These are phyloP conservation scores for Adelognathus sp. DNA, from an alignment of 2,888 invertebrate genomes.

Conservation along the genomic window DNA sequence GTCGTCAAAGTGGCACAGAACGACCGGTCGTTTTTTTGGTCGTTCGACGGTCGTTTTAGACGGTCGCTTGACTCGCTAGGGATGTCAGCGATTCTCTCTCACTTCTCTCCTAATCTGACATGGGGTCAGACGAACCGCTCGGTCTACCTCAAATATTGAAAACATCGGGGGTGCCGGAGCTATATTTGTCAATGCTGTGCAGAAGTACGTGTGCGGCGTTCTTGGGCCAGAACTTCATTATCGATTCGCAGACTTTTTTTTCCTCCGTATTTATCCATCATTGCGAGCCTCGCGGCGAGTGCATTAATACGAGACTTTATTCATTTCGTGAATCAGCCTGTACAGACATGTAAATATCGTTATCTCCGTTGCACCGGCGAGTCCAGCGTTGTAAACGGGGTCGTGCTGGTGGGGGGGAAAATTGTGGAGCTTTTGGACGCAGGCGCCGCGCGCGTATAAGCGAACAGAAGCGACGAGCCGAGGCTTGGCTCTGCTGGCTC, in stretches of 20 bases:
- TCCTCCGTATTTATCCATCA: not conserved
- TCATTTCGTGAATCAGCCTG: not conserved
- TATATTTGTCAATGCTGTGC: too few species aligned
- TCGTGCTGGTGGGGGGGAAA: slow-evolving; percentile 38
- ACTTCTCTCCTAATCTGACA: too few species aligned
- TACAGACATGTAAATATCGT: slow-evolving; percentile 13
- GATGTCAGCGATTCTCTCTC: too few species aligned
- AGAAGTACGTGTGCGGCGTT: too few species aligned
- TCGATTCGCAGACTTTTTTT: not conserved
- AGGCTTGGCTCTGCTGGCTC: slow-evolving; percentile 40
- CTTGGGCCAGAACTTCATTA: too few species aligned
- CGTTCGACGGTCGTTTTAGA: too few species aligned
- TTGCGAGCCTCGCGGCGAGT: not conserved
- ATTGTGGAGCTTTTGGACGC: slow-evolving; percentile 42
- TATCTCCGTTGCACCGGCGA: slow-evolving; percentile 46
- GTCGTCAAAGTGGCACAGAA: too few species aligned
- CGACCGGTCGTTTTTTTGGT: too few species aligned
- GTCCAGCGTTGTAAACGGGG: slow-evolving; percentile 57
- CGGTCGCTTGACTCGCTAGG: too few species aligned
- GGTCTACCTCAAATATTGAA: too few species aligned
- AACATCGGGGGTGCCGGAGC: too few species aligned
- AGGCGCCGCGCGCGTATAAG: slow-evolving; percentile 44
- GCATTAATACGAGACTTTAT: not conserved
- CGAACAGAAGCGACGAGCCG: slow-evolving; percentile 49
- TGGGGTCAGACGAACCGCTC: too few species aligned